These are phyloP conservation scores for Pollicipes pollicipes DNA, from an alignment of 1,140 invertebrate genomes.

Conservation along the genomic window DNA sequence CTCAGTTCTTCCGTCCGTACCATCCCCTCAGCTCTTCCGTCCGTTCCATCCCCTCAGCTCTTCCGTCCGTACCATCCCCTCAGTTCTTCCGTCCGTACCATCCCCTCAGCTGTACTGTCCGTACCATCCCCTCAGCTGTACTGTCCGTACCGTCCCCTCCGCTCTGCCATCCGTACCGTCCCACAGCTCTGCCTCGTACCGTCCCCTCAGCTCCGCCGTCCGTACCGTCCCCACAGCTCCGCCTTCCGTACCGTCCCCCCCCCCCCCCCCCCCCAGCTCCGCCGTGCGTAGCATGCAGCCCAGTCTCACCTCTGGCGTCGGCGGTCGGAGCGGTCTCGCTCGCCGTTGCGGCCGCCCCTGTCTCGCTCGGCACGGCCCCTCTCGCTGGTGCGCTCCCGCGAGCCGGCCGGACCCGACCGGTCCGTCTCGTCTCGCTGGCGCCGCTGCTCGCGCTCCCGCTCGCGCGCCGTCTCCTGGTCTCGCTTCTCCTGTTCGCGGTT, in stretches of 20 bases:
- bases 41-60: too few relatives aligned
- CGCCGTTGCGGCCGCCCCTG: background rate
- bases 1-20: too few relatives aligned
- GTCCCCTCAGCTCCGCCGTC: too few relatives aligned
- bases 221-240: too few relatives aligned
- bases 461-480: constrained; percentile 16
- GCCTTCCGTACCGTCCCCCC: constrained; percentile 8
- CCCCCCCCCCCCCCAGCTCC: constrained; percentile 9
- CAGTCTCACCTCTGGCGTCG: background rate
- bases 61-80: too few relatives aligned
- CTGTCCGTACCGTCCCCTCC: background rate
- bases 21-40: too few relatives aligned
- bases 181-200: too few relatives aligned
- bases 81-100: too few relatives aligned
- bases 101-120: too few relatives aligned
- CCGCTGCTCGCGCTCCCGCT: constrained; percentile 18
- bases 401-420: constrained; percentile 9
- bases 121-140: too few relatives aligned
- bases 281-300: too few relatives aligned
- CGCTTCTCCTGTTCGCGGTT: constrained; percentile 16
- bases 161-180: constrained; percentile 3
- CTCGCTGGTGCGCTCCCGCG: background rate
- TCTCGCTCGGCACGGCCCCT: too few relatives aligned
- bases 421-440: constrained; percentile 13
- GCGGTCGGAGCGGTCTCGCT: constrained; percentile 10